Conservation (phyloP, 2,113 vertebrate species). For the Zosterops pallidus region DNA sequence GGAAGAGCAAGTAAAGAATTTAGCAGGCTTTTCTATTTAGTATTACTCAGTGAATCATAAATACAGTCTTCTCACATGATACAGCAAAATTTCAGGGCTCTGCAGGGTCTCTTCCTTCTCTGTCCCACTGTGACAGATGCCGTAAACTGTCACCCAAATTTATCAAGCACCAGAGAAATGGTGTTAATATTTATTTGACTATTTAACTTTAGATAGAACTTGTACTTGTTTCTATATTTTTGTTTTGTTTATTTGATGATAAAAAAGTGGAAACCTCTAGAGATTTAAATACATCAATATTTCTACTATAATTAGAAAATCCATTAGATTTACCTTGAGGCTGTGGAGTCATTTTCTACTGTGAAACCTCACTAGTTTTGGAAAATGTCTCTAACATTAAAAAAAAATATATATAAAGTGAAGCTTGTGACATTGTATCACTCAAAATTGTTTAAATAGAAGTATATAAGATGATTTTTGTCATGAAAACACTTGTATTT, state of each 20-base stretch:
- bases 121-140: background rate
- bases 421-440: background rate
- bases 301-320: background rate
- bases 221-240: background rate
- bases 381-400: background rate
- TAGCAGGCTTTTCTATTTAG: background rate
- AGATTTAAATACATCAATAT: background rate
- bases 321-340: background rate
- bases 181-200: background rate
- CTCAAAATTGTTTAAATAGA: background rate
- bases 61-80: background rate
- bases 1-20: background rate
- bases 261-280: background rate
- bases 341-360: background rate
- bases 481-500: background rate
- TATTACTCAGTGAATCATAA: background rate
- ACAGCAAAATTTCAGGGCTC: background rate
- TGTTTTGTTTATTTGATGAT: background rate
- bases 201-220: background rate
- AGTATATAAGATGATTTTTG: background rate
- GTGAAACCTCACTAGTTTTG: background rate
- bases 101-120: background rate
- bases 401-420: no score
- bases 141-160: background rate
- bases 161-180: background rate